Percentiles rank a stretch among this genome's conserved stretches.
Conservation (phyloP, 1,140 invertebrate genomes). For the Hycleus cichorii region DNA sequence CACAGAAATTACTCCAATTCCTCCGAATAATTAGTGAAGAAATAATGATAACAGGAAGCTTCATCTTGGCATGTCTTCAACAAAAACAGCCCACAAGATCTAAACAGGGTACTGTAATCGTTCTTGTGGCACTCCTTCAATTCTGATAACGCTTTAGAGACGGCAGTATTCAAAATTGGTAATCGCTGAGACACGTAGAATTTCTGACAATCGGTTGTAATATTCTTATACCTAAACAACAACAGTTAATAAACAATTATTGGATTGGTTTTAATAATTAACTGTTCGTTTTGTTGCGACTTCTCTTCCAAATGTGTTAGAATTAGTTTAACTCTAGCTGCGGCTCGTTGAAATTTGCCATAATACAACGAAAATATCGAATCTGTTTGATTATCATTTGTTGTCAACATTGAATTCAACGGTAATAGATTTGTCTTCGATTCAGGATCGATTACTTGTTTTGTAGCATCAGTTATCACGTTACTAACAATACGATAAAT, state of each 20-base stretch:
- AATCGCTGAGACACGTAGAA: conserved; percentile 74
- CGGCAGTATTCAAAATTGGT: conserved; percentile 65
- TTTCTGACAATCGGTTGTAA: conserved; percentile 77
- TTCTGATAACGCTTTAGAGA: conserved; percentile 67
- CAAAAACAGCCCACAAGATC: conserved; percentile 81
- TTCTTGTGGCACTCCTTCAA: conserved; percentile 61
- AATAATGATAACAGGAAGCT: conserved; percentile 80
- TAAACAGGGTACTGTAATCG: conserved; percentile 82
- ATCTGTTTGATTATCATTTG: conserved; percentile 44
- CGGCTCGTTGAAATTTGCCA: conserved; percentile 86
- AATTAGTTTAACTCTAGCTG: conserved; percentile 72
- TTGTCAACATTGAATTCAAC: conserved; percentile 35
- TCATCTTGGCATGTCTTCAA: conserved; percentile 91
- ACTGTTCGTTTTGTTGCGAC: conserved; percentile 61
- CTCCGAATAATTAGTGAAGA: conserved; percentile 63
- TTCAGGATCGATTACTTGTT: conserved; percentile 50
- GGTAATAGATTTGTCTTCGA: conserved; percentile 41
- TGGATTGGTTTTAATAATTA: conserved; percentile 31
- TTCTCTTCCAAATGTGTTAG: conserved; percentile 76
- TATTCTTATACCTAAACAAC: conserved; percentile 56
- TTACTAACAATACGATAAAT: conserved; percentile 34
- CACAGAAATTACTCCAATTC: conserved; percentile 52
- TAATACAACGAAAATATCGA: conserved; percentile 86
- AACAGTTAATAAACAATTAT: neutral
- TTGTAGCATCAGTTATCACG: conserved; percentile 56